phyloP scores from a whole-genome alignment of 2,888 invertebrate genomes.

The Trichogramma evanescens region DNA sequence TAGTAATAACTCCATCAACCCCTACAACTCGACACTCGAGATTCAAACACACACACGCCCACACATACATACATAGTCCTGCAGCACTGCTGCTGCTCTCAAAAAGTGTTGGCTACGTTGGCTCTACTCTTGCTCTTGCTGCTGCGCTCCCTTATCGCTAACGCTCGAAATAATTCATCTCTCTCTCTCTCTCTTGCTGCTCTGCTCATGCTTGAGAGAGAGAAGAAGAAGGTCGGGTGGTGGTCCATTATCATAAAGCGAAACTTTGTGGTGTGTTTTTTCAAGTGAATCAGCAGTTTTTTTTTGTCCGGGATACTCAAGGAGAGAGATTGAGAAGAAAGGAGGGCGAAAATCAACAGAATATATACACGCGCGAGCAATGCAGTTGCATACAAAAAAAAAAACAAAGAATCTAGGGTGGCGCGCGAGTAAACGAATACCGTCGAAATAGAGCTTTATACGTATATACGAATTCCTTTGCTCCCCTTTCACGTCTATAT shows the following conservation, averaged over 20 bases:
- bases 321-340: background rate
- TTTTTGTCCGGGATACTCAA: background rate
- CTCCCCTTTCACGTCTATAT: no score
- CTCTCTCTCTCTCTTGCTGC: background rate
- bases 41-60: no score
- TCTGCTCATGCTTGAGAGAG: background rate
- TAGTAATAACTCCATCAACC: no score
- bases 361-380: no score
- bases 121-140: no score
- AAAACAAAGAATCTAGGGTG: background rate
- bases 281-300: slow-evolving; percentile 14
- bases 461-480: no score
- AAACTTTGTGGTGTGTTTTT: slow-evolving; percentile 16
- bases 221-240: no score
- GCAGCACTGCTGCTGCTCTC: no score
- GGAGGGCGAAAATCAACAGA: background rate
- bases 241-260: slow-evolving; percentile 13
- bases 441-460: background rate
- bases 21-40: no score
- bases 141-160: background rate
- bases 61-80: no score
- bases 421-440: slow-evolving; percentile 9
- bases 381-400: no score
- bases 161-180: slow-evolving; percentile 5
- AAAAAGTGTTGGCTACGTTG: no score